Percentiles rank a stretch among this genome's conserved stretches.
These are phyloP conservation scores for Halcyon chelicuti DNA, from an alignment of 2,797 vertebrate species.

Conservation along the genomic window DNA sequence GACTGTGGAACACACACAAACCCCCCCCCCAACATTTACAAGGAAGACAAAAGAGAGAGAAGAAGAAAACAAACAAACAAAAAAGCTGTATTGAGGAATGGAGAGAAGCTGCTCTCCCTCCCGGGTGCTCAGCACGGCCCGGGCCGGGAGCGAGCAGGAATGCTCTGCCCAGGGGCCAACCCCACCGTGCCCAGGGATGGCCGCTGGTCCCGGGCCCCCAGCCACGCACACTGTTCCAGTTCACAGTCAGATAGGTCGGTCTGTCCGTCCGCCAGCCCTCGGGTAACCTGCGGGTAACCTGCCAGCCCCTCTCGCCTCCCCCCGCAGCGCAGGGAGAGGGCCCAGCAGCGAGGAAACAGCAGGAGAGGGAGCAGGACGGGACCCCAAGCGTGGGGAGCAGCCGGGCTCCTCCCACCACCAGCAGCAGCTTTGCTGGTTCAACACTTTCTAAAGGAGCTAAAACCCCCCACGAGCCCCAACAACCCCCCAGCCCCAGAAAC, in stretches of 20 bases:
- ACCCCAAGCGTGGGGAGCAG: neutral
- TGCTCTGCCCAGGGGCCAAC: neutral
- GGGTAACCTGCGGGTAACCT: neutral
- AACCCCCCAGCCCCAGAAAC: neutral
- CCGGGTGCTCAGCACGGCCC: neutral
- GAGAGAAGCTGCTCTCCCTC: conserved; percentile 9
- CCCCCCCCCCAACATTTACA: conserved; percentile 61
- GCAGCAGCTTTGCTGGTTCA: neutral
- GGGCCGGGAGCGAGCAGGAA: neutral
- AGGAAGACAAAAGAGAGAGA: conserved; percentile 48
- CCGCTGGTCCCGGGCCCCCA: neutral
- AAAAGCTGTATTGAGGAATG: conserved; percentile 31
- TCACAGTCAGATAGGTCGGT: conserved; percentile 17
- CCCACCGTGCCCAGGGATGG: neutral
- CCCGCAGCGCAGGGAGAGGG: rapidly evolving
- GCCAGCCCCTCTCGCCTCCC: neutral
- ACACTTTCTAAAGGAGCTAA: neutral
- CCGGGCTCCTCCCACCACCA: rapidly evolving
- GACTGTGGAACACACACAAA: conserved; percentile 72
- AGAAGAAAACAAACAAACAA: neutral
- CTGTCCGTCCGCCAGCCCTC: neutral
- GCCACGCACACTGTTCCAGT: neutral
- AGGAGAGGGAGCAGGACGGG: neutral
- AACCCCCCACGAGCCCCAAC: neutral
- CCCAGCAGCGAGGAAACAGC: neutral